A percentile compares a stretch with the other conserved stretches of the same genome.
Conservation (phyloP, 92 coral and sea anemone genomes). For the Porites rus region DNA sequence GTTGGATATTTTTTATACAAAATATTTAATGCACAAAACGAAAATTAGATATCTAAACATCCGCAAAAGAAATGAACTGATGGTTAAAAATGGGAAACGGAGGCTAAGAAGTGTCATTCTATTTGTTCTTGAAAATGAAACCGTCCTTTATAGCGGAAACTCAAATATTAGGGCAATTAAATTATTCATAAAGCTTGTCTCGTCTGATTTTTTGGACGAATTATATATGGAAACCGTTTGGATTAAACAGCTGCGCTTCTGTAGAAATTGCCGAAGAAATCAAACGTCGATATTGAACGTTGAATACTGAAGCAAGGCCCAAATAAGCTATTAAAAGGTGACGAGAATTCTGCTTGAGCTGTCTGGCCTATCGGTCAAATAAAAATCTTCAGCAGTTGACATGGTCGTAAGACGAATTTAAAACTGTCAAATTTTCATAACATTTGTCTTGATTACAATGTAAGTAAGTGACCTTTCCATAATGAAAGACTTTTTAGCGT, state of each 20-base stretch:
- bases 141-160: slow-evolving; percentile 13
- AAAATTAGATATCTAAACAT: slow-evolving; percentile 17
- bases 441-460: too few relatives aligned
- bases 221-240: background rate
- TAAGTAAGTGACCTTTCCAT: too few relatives aligned
- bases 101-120: background rate
- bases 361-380: too few relatives aligned
- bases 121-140: slow-evolving; percentile 19
- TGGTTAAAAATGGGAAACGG: slow-evolving; percentile 7
- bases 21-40: background rate
- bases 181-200: slow-evolving; percentile 40
- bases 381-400: too few relatives aligned
- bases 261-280: background rate
- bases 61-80: slow-evolving; percentile 1
- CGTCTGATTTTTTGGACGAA: slow-evolving; percentile 4
- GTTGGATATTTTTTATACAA: slow-evolving; percentile 29
- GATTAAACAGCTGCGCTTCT: slow-evolving; percentile 26
- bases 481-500: too few relatives aligned
- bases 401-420: too few relatives aligned
- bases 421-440: too few relatives aligned
- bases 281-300: too few relatives aligned
- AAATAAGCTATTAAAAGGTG: too few relatives aligned
- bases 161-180: slow-evolving; percentile 5
- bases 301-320: background rate
- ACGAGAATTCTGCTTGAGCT: too few relatives aligned